Percentiles rank a stretch among this genome's conserved stretches.
Conservation (phyloP, 2,888 invertebrate species). For the Miltochrista miniata region DNA sequence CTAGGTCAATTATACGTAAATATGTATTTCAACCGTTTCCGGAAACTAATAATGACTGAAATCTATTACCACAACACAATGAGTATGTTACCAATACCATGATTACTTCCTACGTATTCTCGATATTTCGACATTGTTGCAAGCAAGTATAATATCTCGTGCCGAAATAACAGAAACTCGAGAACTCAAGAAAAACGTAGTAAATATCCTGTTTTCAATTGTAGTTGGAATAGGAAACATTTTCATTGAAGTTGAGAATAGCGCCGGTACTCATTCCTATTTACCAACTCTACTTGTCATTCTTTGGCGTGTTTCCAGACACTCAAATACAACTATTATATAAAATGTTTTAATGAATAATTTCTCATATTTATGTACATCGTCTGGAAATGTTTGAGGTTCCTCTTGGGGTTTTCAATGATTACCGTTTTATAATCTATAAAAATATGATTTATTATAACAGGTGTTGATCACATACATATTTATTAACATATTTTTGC, state of each 20-base stretch:
- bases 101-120: no score
- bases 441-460: background rate
- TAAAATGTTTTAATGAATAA: conserved; percentile 32
- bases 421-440: background rate
- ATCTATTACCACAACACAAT: no score
- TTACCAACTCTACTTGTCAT: conserved; percentile 42
- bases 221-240: conserved; percentile 43
- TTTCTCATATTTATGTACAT: conserved; percentile 22
- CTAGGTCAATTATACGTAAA: no score
- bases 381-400: conserved; percentile 11
- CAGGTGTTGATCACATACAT: background rate
- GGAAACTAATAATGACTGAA: no score
- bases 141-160: no score
- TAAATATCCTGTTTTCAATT: no score
- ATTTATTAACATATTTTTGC: no score
- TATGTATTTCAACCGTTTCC: no score
- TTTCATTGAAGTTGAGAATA: conserved; percentile 44
- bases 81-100: no score
- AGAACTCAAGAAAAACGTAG: no score
- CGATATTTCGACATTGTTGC: no score
- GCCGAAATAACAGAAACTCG: no score
- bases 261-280: conserved; percentile 38
- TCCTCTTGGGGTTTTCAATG: background rate
- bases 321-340: conserved; percentile 30
- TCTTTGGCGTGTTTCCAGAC: conserved; percentile 43